A percentile compares a stretch with the other conserved stretches of the same genome.
These are phyloP conservation scores for Apocheima hispidaria DNA, from an alignment of 2,888 invertebrate species.

Conservation along the genomic window DNA sequence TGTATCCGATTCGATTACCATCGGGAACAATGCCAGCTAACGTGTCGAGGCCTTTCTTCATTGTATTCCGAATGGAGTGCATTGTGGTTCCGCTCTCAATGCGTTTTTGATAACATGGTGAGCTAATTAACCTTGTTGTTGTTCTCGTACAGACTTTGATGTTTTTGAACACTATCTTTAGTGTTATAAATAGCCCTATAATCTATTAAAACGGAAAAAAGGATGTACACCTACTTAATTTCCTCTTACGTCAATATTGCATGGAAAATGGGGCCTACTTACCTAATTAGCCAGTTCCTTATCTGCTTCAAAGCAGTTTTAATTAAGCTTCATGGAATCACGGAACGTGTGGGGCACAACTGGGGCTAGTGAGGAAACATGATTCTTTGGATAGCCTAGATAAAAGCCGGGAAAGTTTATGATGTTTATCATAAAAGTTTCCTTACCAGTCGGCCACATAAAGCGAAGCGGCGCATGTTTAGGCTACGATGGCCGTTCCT, in stretches of 20 bases:
- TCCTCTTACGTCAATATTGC: conserved; percentile 20
- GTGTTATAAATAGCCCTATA: no score
- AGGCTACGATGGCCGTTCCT: no score
- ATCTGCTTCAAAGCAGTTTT: conserved; percentile 21
- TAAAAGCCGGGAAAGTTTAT: neutral
- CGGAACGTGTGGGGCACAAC: conserved; percentile 9
- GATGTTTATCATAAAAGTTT: neutral
- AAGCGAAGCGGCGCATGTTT: no score
- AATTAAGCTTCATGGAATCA: conserved; percentile 23
- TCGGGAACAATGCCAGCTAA: conserved; percentile 15
- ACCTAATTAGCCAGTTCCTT: conserved; percentile 28
- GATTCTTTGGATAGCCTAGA: neutral
- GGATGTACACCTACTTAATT: neutral
- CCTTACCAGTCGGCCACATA: no score
- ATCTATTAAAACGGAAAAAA: no score
- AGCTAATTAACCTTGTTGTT: neutral
- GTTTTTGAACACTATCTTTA: no score
- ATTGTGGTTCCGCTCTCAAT: conserved; percentile 40
- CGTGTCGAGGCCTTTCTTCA: conserved; percentile 43
- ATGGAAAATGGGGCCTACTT: conserved; percentile 17
- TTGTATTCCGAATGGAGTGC: conserved; percentile 42
- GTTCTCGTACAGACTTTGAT: neutral
- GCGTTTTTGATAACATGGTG: conserved; percentile 29
- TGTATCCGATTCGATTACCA: conserved; percentile 4
- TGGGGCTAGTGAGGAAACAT: neutral